Percentiles rank a stretch among this genome's conserved stretches.
These are phyloP conservation scores for Planococcus citri DNA, from an alignment of 1,140 invertebrate genomes.

Conservation along the genomic window DNA sequence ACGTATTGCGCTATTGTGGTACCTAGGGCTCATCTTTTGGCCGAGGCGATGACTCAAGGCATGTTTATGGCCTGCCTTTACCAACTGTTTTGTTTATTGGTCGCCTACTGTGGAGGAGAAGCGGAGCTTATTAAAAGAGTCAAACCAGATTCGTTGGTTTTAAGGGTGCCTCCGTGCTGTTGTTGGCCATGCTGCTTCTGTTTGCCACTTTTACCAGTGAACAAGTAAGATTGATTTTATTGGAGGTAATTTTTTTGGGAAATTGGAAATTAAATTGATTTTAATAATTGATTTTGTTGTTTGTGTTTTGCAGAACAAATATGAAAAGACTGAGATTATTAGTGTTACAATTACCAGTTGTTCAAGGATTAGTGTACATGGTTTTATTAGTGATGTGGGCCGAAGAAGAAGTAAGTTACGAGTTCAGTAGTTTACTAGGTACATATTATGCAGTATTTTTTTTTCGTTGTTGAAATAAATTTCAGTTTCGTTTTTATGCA, in stretches of 20 bases:
- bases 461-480: not conserved
- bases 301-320: conserved; percentile 38
- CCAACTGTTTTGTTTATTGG: conserved; percentile 44
- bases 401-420: conserved; percentile 42
- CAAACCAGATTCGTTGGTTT: conserved; percentile 37
- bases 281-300: too few relatives aligned
- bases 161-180: conserved; percentile 45
- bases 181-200: conserved; percentile 47
- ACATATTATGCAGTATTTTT: not conserved
- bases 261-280: not conserved
- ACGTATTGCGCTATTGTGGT: conserved; percentile 43
- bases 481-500: not conserved
- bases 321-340: conserved; percentile 39
- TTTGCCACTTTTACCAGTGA: conserved; percentile 39
- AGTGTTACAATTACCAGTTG: conserved; percentile 36
- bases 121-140: conserved; percentile 41
- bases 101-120: conserved; percentile 46
- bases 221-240: conserved; percentile 38
- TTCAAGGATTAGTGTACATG: conserved; percentile 30
- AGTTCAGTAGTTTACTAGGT: too few relatives aligned
- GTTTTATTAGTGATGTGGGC: conserved; percentile 40
- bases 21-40: conserved; percentile 44
- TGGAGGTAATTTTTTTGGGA: not conserved
- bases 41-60: conserved; percentile 46
- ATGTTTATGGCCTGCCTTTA: conserved; percentile 48